phyloP scores from a whole-genome alignment of 1,140 invertebrate genomes.

The Eriosoma lanigerum region DNA sequence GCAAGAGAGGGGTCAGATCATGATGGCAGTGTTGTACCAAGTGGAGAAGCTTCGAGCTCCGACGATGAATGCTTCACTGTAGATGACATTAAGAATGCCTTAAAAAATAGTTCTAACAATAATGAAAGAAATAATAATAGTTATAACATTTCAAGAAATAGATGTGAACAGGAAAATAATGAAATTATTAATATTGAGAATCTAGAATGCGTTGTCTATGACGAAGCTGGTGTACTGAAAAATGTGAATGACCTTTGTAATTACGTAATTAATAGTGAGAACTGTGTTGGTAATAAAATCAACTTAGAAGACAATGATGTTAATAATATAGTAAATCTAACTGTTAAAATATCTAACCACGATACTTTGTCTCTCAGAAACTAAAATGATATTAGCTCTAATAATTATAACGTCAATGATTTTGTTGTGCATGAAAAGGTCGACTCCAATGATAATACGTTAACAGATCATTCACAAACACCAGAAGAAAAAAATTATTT shows the following conservation, averaged over 20 bases:
- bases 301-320: background rate
- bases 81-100: background rate
- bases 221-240: background rate
- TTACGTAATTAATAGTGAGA: background rate
- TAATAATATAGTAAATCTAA: background rate
- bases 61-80: background rate
- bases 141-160: background rate
- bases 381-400: background rate
- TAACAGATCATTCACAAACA: background rate
- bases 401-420: background rate
- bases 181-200: background rate
- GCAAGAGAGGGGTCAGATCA: background rate
- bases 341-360: background rate
- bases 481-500: background rate
- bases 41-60: background rate
- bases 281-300: background rate
- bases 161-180: background rate
- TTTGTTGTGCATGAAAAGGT: background rate
- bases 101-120: background rate
- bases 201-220: background rate
- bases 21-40: background rate
- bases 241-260: background rate
- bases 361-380: background rate
- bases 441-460: background rate
- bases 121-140: background rate